These are phyloP conservation scores for Acleris cristana DNA, from an alignment of 2,888 invertebrate genomes.

Conservation along the genomic window DNA sequence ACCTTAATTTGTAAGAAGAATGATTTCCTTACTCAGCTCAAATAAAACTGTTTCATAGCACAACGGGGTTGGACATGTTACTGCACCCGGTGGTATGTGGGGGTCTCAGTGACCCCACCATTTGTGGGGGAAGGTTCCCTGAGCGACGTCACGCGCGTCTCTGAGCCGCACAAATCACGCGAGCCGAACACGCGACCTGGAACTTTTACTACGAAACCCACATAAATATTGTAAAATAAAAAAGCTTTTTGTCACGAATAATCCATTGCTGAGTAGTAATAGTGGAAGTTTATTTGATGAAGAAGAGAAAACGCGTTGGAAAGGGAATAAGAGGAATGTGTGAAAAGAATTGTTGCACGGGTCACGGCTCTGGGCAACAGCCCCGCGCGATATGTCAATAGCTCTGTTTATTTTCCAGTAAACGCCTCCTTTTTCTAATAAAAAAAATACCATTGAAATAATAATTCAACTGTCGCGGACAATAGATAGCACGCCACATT, in stretches of 20 bases:
- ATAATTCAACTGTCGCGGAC: slow-evolving; percentile 66
- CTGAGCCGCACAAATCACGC: slow-evolving; percentile 78
- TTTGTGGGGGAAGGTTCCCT: slow-evolving; percentile 61
- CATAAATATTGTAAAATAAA: neutral
- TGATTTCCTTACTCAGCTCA: slow-evolving; percentile 50
- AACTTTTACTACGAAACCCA: slow-evolving; percentile 48
- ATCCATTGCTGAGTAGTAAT: slow-evolving; percentile 43
- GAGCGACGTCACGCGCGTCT: slow-evolving; percentile 76
- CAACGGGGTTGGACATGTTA: slow-evolving; percentile 77
- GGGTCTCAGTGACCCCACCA: slow-evolving; percentile 63
- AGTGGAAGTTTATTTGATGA: rapidly evolving
- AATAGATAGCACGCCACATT: slow-evolving; percentile 72
- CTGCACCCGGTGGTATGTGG: slow-evolving; percentile 75
- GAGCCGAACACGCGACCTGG: slow-evolving; percentile 69
- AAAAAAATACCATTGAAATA: slow-evolving; percentile 72
- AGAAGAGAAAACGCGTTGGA: slow-evolving; percentile 45
- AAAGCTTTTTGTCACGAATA: slow-evolving; percentile 45
- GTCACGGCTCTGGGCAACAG: slow-evolving; percentile 45
- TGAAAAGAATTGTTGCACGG: slow-evolving; percentile 16
- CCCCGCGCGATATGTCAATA: slow-evolving; percentile 73
- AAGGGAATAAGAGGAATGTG: slow-evolving; percentile 5
- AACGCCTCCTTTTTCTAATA: slow-evolving; percentile 69
- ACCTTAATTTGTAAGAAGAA: slow-evolving; percentile 35
- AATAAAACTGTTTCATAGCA: slow-evolving; percentile 77
- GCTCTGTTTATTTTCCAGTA: slow-evolving; percentile 73